Evolutionary conservation across 2,888 invertebrate species (phyloP).

Genomic region (Helicoverpa assulta): DNA sequence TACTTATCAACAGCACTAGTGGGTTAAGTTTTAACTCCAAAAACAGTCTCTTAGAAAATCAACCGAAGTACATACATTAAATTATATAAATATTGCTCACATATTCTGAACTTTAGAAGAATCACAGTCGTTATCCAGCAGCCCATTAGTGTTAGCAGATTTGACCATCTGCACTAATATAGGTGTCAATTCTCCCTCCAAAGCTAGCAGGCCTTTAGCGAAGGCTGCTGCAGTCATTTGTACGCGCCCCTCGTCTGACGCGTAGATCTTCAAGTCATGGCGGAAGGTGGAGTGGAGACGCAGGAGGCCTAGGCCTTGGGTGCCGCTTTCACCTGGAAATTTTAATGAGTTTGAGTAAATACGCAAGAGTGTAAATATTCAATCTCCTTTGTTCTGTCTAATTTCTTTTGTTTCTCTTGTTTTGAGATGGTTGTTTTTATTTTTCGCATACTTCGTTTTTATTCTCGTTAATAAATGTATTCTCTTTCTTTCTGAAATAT

Average conservation of each 20-base stretch:
- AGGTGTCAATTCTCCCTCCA: constrained; percentile 99
- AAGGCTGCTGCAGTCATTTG: constrained; percentile 99
- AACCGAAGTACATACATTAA: too few relatives aligned
- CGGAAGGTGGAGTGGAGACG: constrained; percentile 99
- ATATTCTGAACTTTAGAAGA: constrained; percentile 98
- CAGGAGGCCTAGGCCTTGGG: constrained; percentile 98
- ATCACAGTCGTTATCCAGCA: constrained; percentile 99
- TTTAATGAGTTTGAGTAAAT: neutral
- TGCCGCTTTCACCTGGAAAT: constrained; percentile 94
- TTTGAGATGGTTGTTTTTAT: too few relatives aligned
- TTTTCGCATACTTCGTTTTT: too few relatives aligned
- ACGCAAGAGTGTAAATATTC: too few relatives aligned
- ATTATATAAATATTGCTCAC: constrained; percentile 91
- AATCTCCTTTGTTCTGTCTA: too few relatives aligned
- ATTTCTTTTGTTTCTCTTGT: too few relatives aligned
- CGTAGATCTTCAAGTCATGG: constrained; percentile 99
- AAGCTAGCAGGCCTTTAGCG: constrained; percentile 98
- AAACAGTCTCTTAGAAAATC: too few relatives aligned
- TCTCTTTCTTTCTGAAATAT: too few relatives aligned
- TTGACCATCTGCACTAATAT: constrained; percentile 99
- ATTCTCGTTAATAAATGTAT: too few relatives aligned
- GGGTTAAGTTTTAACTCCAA: too few relatives aligned
- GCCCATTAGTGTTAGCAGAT: constrained; percentile 99
- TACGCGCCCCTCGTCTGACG: constrained; percentile 99
- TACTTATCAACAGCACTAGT: too few relatives aligned